Evolutionary conservation across 2,888 invertebrate species (phyloP), one percentile per base, ranked within the genome.

Genomic region (Nebria brevicollis): DNA sequence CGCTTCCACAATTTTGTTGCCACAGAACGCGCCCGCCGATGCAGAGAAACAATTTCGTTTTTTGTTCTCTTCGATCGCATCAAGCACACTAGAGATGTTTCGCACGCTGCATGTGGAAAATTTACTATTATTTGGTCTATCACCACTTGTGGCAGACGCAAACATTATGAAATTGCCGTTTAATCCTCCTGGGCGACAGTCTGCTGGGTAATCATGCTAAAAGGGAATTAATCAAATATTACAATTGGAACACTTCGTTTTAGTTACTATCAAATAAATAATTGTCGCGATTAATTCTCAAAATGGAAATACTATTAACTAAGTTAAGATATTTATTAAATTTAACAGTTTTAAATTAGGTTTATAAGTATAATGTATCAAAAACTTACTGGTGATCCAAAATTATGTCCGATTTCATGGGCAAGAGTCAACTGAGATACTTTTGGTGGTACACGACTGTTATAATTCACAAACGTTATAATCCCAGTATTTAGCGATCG

Each of bases 111-210:
- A 99, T 25, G 94, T 92, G 0, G 97, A 98, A 91, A 99, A 99
- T 87, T 97, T 95, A 86, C 97, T 98, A 90, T 99, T 99, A 91
- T 99, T 99, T 10, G 96, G 96, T 78, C 98, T 93, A 91, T 99
- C 98, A 76, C 99, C 99, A 83, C 97, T 97, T 0, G 99, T 99
- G 8, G 99, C 99, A 75, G 98, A 98, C 15, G 98, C 98, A 90
- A 98, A 99, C 99, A 99, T 99, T 86, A 99, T 99, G 90, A 93
- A 99, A 92, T 99, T 99, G 81, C 99, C 99, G 84, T 93, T 94
- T 64, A 95, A 92, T 8, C 98, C 96, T 82, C 98, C 97, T 0
- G 98, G 97, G 83, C 97, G 93, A 88, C 96, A 97, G 86, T 97
- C 95, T 25, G 94, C 93, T 0, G 97, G 97, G 89, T 95, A 97